A percentile compares a stretch with the other conserved stretches of the same genome.
Conservation (phyloP, 1,140 invertebrate species). For the Drosophila takahashii region DNA sequence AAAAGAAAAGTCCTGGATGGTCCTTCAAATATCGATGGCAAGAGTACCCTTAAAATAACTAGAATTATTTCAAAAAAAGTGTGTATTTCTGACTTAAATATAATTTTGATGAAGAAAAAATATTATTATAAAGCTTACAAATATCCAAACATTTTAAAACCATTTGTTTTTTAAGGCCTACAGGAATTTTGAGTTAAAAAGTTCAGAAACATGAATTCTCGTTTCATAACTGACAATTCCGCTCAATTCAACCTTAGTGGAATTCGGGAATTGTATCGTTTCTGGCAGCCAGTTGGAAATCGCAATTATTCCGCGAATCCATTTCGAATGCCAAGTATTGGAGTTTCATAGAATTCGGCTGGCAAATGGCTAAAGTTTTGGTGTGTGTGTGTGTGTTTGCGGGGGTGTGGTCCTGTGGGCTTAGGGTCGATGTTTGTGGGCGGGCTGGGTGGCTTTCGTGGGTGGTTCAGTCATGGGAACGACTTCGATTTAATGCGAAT, state of each 20-base stretch:
- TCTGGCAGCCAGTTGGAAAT: not conserved
- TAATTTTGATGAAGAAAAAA: too few species aligned
- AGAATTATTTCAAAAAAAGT: not conserved
- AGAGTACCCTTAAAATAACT: not conserved
- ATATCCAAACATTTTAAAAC: too few species aligned
- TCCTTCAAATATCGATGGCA: not conserved
- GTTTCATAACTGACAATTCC: not conserved
- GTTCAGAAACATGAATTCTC: not conserved
- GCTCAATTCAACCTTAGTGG: not conserved
- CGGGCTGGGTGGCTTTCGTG: conserved; percentile 9
- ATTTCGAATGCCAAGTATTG: conserved; percentile 45
- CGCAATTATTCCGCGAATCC: conserved; percentile 36
- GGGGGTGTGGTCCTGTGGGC: conserved; percentile 12
- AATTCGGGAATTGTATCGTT: conserved; percentile 2
- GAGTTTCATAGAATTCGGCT: conserved; percentile 59
- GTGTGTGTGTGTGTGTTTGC: conserved; percentile 15
- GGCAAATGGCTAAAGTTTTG: conserved; percentile 69
- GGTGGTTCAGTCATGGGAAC: conserved; percentile 39
- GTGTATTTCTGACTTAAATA: not conserved
- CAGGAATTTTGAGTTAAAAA: too few species aligned
- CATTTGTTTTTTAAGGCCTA: not conserved
- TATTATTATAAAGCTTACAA: too few species aligned
- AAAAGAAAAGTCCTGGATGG: not conserved
- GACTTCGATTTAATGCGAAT: conserved; percentile 83
- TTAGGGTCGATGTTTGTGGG: conserved; percentile 9